Base-by-base conservation (phyloP, 2,888 invertebrate species). In the Clistopyga incitator region DNA sequence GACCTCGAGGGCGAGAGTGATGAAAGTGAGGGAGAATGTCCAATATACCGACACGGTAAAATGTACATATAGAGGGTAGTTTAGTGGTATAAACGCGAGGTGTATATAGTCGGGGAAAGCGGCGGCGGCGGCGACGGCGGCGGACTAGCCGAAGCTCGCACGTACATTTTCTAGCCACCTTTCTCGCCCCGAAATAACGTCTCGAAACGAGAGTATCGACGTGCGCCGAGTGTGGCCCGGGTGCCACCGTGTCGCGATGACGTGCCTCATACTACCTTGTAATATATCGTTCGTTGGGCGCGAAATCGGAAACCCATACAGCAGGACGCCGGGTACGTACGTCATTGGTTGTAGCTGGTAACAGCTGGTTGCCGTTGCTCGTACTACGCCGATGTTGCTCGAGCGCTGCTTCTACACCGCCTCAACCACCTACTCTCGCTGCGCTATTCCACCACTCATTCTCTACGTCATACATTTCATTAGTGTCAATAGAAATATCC, bases 251-350 rank as follows among this genome's bases (percentile, higher is more conserved):
- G 84, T 84, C 82, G 84, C 67, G 68, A 79, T 80, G 84, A 79
- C 84, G 82, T 78, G 72, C 68, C 82, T 77, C 79, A 77, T 78
- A 79, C 71, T 52, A 65, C 70, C 71, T 50, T 64, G 83, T 85
- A 86, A 86, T 83, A 86, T 85, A 86, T 86, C 81, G 85, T 70
- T 70, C 68, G 81, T 76, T 68, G 81, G 52, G 72, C 79, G 76
- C 56, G 76, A 83, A 86, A 85, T 85, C 85, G 85, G 78, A 85
- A 85, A 79, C 81, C 81, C 81, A 79, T 83, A 83, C 74, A 83
- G 81, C 71, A 78, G 65, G 45, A 79, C 56, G 56, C 65, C 56
- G 42, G 65, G 78, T 75, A 82, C 84, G 82, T 78, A 86, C 80
- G 85, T 84, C 85, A 85, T 80, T 61, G 82, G 77, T 76, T 79